Percentiles rank a stretch among this genome's conserved stretches.
Conservation (phyloP, 2,113 vertebrate genomes). For the Siphamia tubifer region DNA sequence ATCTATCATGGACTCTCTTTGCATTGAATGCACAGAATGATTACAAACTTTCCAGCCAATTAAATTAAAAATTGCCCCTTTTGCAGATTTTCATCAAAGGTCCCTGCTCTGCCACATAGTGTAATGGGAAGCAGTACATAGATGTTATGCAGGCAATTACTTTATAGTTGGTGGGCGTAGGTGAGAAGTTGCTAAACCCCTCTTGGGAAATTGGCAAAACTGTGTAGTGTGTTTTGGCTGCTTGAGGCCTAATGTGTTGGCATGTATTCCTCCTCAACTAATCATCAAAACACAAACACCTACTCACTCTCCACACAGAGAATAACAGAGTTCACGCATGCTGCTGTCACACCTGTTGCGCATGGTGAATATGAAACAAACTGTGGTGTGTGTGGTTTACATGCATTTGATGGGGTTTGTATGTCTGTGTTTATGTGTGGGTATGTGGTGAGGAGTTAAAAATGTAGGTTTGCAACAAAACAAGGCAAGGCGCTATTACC, state of each 20-base stretch:
- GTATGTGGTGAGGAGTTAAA: conserved; percentile 1
- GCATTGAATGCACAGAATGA: background rate
- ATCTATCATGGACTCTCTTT: background rate
- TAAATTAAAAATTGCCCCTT: background rate
- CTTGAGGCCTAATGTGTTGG: conserved; percentile 56
- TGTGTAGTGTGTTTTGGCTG: conserved; percentile 54
- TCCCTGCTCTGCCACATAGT: conserved; percentile 11
- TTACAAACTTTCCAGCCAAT: background rate
- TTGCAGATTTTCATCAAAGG: conserved; percentile 13
- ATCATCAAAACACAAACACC: conserved; percentile 73
- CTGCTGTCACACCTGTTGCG: conserved; percentile 72
- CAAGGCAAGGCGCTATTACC: conserved; percentile 1
- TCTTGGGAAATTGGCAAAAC: conserved; percentile 55
- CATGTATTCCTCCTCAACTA: conserved; percentile 62
- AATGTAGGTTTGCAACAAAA: conserved; percentile 34
- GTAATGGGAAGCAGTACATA: conserved; percentile 17
- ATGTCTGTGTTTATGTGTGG: conserved; percentile 24
- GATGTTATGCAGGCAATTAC: conserved; percentile 54
- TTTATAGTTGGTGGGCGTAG: conserved; percentile 54
- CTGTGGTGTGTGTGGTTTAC: background rate
- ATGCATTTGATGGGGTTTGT: background rate
- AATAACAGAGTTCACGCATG: conserved; percentile 55
- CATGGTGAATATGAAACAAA: conserved; percentile 31
- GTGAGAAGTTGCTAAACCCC: conserved; percentile 66
- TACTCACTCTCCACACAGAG: conserved; percentile 45